phyloP scores from a whole-genome alignment of 2,888 invertebrate species.

The Lasioglossum figueresi region DNA sequence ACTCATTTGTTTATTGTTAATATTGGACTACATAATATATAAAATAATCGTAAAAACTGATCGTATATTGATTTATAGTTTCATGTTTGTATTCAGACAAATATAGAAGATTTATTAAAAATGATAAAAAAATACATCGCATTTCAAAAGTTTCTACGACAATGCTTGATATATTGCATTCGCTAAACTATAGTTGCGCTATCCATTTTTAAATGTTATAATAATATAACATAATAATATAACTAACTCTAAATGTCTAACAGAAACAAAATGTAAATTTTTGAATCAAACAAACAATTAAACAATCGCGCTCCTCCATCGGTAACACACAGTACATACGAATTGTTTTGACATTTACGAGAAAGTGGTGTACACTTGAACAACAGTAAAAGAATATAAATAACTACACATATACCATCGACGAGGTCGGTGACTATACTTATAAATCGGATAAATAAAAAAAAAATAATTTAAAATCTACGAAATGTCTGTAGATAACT shows the following conservation, averaged over 20 bases:
- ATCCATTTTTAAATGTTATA: not conserved
- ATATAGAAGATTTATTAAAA: not conserved
- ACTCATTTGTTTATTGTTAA: not conserved
- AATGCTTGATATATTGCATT: constrained; percentile 17
- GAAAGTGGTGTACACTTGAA: not conserved
- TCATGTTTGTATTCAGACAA: not conserved
- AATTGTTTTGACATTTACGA: constrained; percentile 2
- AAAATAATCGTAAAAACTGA: not conserved
- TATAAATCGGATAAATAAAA: not conserved
- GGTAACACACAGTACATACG: not conserved
- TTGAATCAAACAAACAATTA: not conserved
- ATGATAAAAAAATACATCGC: not conserved
- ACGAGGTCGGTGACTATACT: not conserved
- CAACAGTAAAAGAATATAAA: not conserved
- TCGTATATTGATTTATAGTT: not conserved
- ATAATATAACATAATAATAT: not conserved
- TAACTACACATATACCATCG: not conserved
- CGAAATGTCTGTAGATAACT: not conserved
- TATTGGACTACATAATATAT: too few relatives aligned
- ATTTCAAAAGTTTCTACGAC: constrained; percentile 9
- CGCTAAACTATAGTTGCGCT: not conserved
- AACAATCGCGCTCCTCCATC: not conserved
- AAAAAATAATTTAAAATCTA: not conserved
- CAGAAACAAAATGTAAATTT: not conserved
- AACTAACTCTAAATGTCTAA: not conserved